Evolutionary conservation across 2,797 vertebrate genomes (phyloP), one percentile per base, ranked within the genome.

Genomic region (Thamnophis elegans): DNA sequence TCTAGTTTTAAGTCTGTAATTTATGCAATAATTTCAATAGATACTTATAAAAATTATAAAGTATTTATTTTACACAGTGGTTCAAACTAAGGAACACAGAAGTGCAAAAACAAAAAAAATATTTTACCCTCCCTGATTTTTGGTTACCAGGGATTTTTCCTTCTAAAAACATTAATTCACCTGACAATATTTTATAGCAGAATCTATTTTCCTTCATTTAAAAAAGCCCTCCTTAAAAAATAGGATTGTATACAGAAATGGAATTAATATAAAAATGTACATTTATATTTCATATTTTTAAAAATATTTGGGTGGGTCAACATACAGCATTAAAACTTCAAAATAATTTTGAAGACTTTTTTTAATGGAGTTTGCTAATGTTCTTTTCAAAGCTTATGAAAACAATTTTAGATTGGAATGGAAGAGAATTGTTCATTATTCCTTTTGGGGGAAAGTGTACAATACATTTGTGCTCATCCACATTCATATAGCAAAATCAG

Each of bases 21-120:
- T 91, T 90, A 94, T 93, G 91, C 88, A 94, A 90, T 85, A 87
- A 88, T 90, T 94, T 94, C 91, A 96, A 86, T 93, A 97, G 89
- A 92, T 94, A 95, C 89, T 95, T 91, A 96, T 51, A 96, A 96
- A 96, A 97, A 96, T 92, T 97, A 97, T n/a, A 96, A 96, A 96
- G 94, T 85, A 91, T 91, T 94, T 94, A 96, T 94, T 97, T 96
- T 93, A 96, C 90, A 95, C 59, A 93, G 91, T 94, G 95, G 94
- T 94, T 95, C 85, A 20, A 94, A 95, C 92, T 42, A 12, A 90
- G 18, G 16, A 91, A 59, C 82, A 60, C 3, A 89, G 55, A 56
- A 90, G 53, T 85, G 85, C n/a, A 91, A 92, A 59, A 18, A 54
- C 73, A n/a, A 90, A 65, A 12, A 68, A 85, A 89, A 65, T 25